A percentile compares a stretch with the other conserved stretches of the same genome.
These are phyloP conservation scores for Xenopus petersii DNA, from an alignment of 2,797 vertebrate species.

Conservation along the genomic window DNA sequence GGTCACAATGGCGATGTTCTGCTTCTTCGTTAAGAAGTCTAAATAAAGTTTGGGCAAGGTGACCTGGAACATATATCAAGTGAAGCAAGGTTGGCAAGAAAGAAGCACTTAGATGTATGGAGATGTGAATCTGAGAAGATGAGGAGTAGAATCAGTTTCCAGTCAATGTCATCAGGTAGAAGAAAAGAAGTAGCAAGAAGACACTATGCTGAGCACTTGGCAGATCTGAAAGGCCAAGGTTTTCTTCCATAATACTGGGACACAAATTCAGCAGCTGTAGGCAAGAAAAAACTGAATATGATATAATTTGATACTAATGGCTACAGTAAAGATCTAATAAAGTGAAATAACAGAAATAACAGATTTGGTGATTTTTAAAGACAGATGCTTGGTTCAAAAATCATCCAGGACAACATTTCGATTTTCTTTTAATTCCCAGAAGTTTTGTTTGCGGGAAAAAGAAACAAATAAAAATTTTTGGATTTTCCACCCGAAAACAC, in stretches of 20 bases:
- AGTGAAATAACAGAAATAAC: too few species aligned
- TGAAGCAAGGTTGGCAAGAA: conserved; percentile 39
- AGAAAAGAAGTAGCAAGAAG: conserved; percentile 27
- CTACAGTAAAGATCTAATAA: too few species aligned
- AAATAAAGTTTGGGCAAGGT: conserved; percentile 39
- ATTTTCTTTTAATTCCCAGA: too few species aligned
- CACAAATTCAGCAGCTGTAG: too few species aligned
- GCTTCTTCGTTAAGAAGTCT: conserved; percentile 46
- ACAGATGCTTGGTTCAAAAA: too few species aligned
- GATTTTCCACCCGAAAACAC: too few species aligned
- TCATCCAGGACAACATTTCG: too few species aligned
- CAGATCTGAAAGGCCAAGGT: conserved; percentile 29
- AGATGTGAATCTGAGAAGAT: conserved; percentile 7
- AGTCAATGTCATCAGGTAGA: conserved; percentile 25
- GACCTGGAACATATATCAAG: conserved; percentile 37
- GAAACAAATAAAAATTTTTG: too few species aligned
- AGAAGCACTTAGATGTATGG: conserved; percentile 34
- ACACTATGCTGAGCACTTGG: background rate
- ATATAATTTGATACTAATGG: too few species aligned
- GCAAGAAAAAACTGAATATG: too few species aligned
- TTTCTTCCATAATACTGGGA: background rate
- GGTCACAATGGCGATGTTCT: conserved; percentile 49
- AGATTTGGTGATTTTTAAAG: too few species aligned
- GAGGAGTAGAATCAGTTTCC: conserved; percentile 42
- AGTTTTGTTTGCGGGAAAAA: too few species aligned